Percentiles rank a stretch among this genome's conserved stretches.
Evolutionary conservation across 2,797 vertebrate genomes (phyloP).

Genomic region (Eospalax fontanierii): DNA sequence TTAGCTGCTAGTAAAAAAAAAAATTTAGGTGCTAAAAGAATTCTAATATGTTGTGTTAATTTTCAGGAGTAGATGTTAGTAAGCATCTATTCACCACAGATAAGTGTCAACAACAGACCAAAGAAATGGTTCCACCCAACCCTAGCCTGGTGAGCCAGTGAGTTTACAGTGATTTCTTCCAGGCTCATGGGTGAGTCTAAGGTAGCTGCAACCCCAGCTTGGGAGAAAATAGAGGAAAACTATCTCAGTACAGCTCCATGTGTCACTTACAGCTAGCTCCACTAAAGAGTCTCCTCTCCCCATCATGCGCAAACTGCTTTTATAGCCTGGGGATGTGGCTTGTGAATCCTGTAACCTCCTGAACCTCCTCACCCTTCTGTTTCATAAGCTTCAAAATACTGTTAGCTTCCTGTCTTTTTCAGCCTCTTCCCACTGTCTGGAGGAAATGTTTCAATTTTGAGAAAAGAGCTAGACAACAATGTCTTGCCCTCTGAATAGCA

Average conservation of each 20-base stretch:
- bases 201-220: too few relatives aligned
- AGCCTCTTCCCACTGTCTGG: neutral
- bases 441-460: too few relatives aligned
- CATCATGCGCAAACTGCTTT: neutral
- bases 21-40: neutral
- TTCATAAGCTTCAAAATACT: neutral
- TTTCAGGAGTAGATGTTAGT: neutral
- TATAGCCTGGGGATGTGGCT: neutral
- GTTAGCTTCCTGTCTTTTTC: neutral
- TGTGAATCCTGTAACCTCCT: neutral
- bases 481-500: neutral
- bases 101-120: neutral
- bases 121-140: neutral
- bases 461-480: neutral
- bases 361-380: neutral
- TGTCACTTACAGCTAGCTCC: too few relatives aligned
- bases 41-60: neutral
- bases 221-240: neutral
- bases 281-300: neutral
- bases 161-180: neutral
- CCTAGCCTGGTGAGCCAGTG: neutral
- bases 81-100: neutral
- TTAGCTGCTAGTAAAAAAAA: constrained; percentile 20
- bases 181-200: neutral
- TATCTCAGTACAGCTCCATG: neutral